These are phyloP conservation scores for Salpingus planirostris DNA, from an alignment of 2,888 invertebrate genomes.

Conservation along the genomic window DNA sequence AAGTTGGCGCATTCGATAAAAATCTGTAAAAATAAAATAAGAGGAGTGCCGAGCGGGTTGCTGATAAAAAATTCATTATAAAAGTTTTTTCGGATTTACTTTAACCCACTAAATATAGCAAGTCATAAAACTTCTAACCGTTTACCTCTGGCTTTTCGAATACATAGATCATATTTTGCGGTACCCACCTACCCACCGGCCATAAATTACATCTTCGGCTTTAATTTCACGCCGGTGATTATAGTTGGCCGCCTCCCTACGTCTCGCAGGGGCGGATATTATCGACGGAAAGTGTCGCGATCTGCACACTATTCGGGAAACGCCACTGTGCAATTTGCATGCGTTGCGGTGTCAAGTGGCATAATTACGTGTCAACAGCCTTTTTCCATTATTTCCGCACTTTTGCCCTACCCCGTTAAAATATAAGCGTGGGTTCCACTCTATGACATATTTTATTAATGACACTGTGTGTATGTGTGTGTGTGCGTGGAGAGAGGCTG, in stretches of 20 bases:
- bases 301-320: too few species aligned
- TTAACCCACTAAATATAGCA: conserved; percentile 8
- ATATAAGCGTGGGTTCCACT: conserved; percentile 4
- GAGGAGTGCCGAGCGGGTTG: conserved; percentile 5
- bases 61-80: conserved; percentile 13
- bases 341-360: conserved; percentile 7
- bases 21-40: too few species aligned
- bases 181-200: too few species aligned
- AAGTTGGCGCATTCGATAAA: too few species aligned
- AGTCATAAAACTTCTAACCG: conserved; percentile 4
- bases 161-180: neutral
- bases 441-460: conserved; percentile 9
- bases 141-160: neutral
- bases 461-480: too few species aligned
- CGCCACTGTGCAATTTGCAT: conserved; percentile 2
- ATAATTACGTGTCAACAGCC: conserved; percentile 12
- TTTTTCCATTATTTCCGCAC: conserved; percentile 12
- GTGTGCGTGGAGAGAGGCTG: too few species aligned
- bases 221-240: too few species aligned
- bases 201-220: too few species aligned
- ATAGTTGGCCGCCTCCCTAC: too few species aligned
- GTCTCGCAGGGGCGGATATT: too few species aligned
- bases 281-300: too few species aligned
- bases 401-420: conserved; percentile 5
- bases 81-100: conserved; percentile 12